Conservation (phyloP, 1,140 invertebrate genomes). For the Oedothorax gibbosus region DNA sequence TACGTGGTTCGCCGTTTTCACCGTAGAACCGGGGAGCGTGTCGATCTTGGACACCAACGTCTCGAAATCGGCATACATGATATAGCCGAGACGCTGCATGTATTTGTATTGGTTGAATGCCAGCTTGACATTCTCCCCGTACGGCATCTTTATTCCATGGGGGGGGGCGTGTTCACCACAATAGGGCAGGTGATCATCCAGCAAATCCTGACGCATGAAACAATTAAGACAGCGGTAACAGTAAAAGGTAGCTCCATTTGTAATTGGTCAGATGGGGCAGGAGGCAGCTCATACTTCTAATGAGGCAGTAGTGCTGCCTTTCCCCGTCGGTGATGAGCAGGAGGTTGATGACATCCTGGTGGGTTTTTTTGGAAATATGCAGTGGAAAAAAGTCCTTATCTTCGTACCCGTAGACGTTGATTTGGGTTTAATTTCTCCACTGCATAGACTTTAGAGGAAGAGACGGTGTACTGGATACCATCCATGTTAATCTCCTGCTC, state of each 20-base stretch:
- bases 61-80: conserved; percentile 14
- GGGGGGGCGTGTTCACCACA: background rate
- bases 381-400: conserved; percentile 6
- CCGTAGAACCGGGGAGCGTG: background rate
- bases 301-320: background rate
- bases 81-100: background rate
- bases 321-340: background rate
- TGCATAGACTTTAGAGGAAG: too few species aligned
- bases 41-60: background rate
- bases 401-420: conserved; percentile 10
- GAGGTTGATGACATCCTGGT: background rate
- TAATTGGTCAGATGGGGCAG: background rate
- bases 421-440: background rate
- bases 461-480: too few species aligned
- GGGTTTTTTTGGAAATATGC: background rate
- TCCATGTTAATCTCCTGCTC: too few species aligned
- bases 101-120: background rate
- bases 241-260: background rate
- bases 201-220: background rate
- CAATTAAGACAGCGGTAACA: background rate
- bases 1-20: background rate
- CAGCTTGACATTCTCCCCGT: too few species aligned
- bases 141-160: background rate
- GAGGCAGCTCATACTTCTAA: background rate
- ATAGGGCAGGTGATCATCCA: too few species aligned